phyloP scores from a whole-genome alignment of 2,113 vertebrate genomes.

The Pteropus alecto region DNA sequence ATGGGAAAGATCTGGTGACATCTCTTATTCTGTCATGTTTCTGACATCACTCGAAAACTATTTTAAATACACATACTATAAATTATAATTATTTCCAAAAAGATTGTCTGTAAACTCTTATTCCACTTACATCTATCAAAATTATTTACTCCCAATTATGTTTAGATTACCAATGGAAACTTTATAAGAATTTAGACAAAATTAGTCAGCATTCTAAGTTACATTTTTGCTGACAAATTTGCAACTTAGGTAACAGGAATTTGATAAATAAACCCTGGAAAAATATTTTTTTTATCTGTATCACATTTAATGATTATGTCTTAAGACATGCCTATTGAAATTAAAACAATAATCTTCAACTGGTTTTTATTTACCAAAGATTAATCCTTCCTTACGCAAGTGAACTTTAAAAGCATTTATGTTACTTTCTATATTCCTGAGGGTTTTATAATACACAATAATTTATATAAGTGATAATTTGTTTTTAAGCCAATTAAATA shows the following conservation, averaged over 20 bases:
- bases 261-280: background rate
- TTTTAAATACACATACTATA: background rate
- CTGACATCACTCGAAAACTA: background rate
- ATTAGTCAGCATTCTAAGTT: background rate
- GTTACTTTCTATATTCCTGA: background rate
- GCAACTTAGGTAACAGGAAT: background rate
- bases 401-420: background rate
- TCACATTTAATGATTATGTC: background rate
- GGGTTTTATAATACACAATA: background rate
- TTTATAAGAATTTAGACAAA: background rate
- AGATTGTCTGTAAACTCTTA: background rate
- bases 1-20: too few species aligned
- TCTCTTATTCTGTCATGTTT: too few species aligned
- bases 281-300: background rate
- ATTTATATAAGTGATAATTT: background rate
- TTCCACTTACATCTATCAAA: background rate
- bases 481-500: background rate
- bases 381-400: background rate
- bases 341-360: background rate
- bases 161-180: background rate
- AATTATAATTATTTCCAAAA: background rate
- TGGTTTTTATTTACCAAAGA: background rate
- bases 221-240: background rate
- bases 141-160: background rate
- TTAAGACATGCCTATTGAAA: background rate